phyloP scores from a whole-genome alignment of 2,113 vertebrate genomes.

The Melanocharis versteri region DNA sequence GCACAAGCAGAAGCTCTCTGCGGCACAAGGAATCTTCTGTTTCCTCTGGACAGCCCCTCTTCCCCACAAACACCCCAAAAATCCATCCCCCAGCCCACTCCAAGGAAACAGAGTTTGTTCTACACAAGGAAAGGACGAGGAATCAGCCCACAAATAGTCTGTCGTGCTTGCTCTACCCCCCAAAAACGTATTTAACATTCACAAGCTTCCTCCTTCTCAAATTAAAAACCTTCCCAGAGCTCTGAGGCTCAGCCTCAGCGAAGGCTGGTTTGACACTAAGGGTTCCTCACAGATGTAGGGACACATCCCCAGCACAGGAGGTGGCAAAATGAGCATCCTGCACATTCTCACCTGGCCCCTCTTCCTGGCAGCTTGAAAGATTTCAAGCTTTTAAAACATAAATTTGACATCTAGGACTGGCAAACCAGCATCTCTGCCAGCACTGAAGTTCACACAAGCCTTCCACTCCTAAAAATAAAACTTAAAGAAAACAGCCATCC shows the following conservation, averaged over 20 bases:
- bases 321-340: not conserved
- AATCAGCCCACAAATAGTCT: not conserved
- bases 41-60: not conserved
- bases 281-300: not conserved
- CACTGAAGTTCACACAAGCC: not conserved
- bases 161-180: not conserved
- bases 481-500: not conserved
- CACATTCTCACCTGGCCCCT: not conserved
- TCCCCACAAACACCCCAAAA: not conserved
- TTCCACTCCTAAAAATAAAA: slow-evolving; percentile 49
- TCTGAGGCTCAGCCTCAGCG: not conserved
- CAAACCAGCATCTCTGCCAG: not conserved
- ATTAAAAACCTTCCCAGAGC: not conserved
- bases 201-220: not conserved
- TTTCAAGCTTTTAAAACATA: not conserved
- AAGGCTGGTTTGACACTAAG: not conserved
- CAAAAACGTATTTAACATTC: rapidly evolving
- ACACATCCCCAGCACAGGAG: not conserved
- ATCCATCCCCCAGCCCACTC: not conserved
- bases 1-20: not conserved
- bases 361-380: not conserved
- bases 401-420: not conserved
- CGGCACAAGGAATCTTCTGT: not conserved
- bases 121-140: not conserved
- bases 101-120: not conserved